Evolutionary conservation across 2,888 invertebrate species (phyloP).

Genomic region (Pyrochroa serraticornis): DNA sequence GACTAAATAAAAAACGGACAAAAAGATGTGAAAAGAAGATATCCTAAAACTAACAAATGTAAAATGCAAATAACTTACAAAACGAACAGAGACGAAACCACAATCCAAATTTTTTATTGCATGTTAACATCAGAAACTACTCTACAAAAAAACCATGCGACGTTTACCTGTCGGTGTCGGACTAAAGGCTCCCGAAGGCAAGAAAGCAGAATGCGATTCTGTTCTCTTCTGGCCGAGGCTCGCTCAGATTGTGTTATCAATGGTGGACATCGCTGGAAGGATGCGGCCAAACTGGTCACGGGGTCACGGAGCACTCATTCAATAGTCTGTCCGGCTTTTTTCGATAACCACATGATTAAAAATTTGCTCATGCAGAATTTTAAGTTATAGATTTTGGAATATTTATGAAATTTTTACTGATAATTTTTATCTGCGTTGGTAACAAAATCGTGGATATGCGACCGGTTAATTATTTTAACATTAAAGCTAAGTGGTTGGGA

Average conservation of each 20-base stretch:
- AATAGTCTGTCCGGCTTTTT: constrained; percentile 24
- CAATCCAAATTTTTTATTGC: constrained; percentile 53
- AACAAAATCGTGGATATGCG: neutral
- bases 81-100: constrained; percentile 46
- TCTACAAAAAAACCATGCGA: constrained; percentile 47
- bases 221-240: constrained; percentile 48
- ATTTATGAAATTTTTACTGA: too few relatives aligned
- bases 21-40: constrained; percentile 41
- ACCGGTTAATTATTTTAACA: neutral
- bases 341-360: too few relatives aligned
- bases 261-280: constrained; percentile 49
- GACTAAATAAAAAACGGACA: constrained; percentile 19
- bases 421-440: too few relatives aligned
- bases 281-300: constrained; percentile 30
- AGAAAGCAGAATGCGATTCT: constrained; percentile 51
- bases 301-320: constrained; percentile 27
- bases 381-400: too few relatives aligned
- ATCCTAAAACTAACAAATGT: constrained; percentile 50
- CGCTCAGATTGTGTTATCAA: constrained; percentile 55
- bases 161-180: constrained; percentile 53
- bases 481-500: too few relatives aligned
- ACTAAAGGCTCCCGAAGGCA: constrained; percentile 46
- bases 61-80: constrained; percentile 54
- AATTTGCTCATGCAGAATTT: too few relatives aligned
- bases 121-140: constrained; percentile 56